Conservation (phyloP, 1,140 invertebrate species). For the Melitaea cinxia region DNA sequence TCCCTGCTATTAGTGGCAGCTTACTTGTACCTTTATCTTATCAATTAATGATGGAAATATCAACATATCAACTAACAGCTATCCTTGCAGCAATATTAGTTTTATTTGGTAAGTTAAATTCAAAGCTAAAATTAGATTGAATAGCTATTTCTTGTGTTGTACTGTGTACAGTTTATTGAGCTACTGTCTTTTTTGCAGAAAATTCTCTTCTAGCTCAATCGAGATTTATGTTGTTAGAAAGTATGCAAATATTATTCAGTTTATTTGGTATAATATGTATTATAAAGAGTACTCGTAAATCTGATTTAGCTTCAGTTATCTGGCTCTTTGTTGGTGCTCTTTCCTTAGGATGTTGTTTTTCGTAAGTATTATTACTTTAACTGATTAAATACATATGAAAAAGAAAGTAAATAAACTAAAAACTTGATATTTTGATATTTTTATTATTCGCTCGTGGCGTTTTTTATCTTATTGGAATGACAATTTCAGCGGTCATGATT, state of each 20-base stretch:
- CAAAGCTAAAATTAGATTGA: slow-evolving; percentile 19
- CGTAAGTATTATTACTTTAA: slow-evolving; percentile 63
- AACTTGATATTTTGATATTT: no score
- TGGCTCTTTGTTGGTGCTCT: slow-evolving; percentile 63
- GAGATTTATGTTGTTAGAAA: slow-evolving; percentile 97
- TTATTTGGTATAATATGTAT: slow-evolving; percentile 90
- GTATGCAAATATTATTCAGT: slow-evolving; percentile 94
- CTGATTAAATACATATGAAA: no score
- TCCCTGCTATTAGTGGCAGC: slow-evolving; percentile 95
- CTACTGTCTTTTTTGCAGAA: slow-evolving; percentile 84
- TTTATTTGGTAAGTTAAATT: slow-evolving; percentile 86
- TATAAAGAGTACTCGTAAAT: slow-evolving; percentile 88
- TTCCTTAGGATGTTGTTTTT: slow-evolving; percentile 72
- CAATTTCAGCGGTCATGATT: no score
- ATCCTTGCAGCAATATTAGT: slow-evolving; percentile 91
- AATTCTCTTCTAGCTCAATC: slow-evolving; percentile 97
- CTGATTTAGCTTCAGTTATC: slow-evolving; percentile 45
- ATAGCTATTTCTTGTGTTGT: not conserved
- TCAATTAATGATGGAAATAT: slow-evolving; percentile 91
- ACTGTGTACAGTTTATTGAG: slow-evolving; percentile 1
- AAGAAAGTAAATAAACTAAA: no score
- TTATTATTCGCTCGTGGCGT: no score
- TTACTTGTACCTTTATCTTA: slow-evolving; percentile 92
- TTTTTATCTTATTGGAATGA: no score
- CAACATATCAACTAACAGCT: slow-evolving; percentile 90